These are phyloP conservation scores for Coryphaenoides rupestris DNA, from an alignment of 2,113 vertebrate genomes.

Conservation along the genomic window DNA sequence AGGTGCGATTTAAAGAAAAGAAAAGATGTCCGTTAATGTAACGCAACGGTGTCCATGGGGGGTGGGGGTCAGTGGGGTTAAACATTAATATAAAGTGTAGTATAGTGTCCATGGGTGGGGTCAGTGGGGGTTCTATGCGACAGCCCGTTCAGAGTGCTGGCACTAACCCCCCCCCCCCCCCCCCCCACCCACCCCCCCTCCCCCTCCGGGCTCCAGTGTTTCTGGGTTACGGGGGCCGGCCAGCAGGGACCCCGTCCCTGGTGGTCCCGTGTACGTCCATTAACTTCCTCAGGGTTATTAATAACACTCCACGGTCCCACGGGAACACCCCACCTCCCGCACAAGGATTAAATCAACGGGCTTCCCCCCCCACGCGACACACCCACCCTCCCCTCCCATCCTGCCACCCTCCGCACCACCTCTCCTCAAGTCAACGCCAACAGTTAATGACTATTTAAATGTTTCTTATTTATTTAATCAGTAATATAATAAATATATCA, in stretches of 20 bases:
- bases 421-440: conserved; percentile 39
- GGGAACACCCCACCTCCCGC: background rate
- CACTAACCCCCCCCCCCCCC: conserved; percentile 30
- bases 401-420: conserved; percentile 7
- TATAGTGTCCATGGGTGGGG: too few relatives aligned
- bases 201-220: conserved; percentile 38
- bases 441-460: conserved; percentile 64
- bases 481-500: conserved; percentile 65
- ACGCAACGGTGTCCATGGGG: too few relatives aligned
- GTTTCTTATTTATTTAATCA: conserved; percentile 62
- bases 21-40: too few relatives aligned
- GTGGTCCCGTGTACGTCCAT: conserved; percentile 32
- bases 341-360: too few relatives aligned
- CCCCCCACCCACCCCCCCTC: background rate
- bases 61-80: too few relatives aligned
- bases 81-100: too few relatives aligned
- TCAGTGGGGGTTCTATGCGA: too few relatives aligned
- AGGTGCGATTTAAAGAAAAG: too few relatives aligned
- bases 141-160: too few relatives aligned
- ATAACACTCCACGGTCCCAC: conserved; percentile 44
- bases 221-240: conserved; percentile 55
- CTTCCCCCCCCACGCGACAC: too few relatives aligned
- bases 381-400: too few relatives aligned
- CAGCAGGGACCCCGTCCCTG: conserved; percentile 40
- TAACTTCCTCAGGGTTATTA: conserved; percentile 54